Base-by-base conservation (phyloP, 2,797 vertebrate species). In the Eleutherodactylus coqui region DNA sequence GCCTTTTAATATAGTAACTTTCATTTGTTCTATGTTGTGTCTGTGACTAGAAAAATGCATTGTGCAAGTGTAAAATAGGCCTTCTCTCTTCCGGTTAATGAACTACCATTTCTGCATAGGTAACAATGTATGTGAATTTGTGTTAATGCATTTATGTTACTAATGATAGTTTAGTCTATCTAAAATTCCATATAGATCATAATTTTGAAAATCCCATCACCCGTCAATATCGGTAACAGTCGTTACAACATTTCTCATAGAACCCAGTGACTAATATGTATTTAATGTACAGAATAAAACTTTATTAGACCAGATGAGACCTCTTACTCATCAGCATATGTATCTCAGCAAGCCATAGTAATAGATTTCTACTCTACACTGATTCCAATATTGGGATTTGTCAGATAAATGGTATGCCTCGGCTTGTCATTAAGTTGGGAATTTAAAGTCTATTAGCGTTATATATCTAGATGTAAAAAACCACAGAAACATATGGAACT, bases 361-460 rank as follows among this genome's bases (percentile, higher is more conserved):
- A 85, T 60, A 85, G 29, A 85, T 79, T 21, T 79, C 62, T 79
- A 4, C 83, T 79, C n/a, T 58, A 21, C 75, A 17, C 55, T 6
- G 79, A 58, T 72, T 38, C 47, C 55, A 72, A 47, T 60, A 79
- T 79, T 79, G 45, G n/a, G 58, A 79, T 58, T 85, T 79, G 76
- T 79, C 76, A 79, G 38, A 41, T 70, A 72, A 73, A 79, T 47
- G 64, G n/a, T 45, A 73, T 58, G 64, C 36, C 38, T 11, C n/a
- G 27, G 67, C 84, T 75, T 36, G 84, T 85, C 77, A 80, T 80
- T 60, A 73, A 60, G 27, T 73, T 17, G 69, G 55, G 55, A 85
- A 80, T 73, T 73, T 80, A 73, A 75, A 75, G 29, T n/a, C 49
- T 47, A 85, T 85, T 75, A 85, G 84, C 34, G 55, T 55, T 85